phyloP scores from a whole-genome alignment of 2,888 invertebrate genomes.

The Gymnosoma rotundatum region DNA sequence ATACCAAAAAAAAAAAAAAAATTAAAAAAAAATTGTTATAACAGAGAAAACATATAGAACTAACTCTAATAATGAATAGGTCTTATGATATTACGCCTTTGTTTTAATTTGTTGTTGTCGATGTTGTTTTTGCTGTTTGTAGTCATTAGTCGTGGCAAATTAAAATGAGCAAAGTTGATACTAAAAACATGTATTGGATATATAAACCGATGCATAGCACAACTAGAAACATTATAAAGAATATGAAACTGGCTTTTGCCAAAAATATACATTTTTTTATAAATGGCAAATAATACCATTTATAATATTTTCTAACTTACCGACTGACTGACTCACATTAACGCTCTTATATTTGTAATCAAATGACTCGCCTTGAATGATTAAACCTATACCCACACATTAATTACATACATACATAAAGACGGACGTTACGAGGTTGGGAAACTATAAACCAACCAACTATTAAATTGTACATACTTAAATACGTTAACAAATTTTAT shows the following conservation, averaged over 20 bases:
- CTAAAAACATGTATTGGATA: conserved; percentile 30
- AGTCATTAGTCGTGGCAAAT: conserved; percentile 53
- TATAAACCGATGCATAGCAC: conserved; percentile 52
- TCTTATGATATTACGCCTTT: conserved; percentile 49
- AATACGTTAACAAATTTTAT: conserved; percentile 17
- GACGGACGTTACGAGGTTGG: conserved; percentile 27
- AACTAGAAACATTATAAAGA: conserved; percentile 38
- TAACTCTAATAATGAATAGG: conserved; percentile 61
- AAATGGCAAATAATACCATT: conserved; percentile 24
- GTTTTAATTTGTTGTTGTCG: conserved; percentile 6
- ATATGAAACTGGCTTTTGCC: conserved; percentile 61
- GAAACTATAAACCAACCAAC: conserved; percentile 38
- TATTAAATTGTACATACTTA: neutral
- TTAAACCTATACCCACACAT: conserved; percentile 48
- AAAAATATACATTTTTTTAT: conserved; percentile 42
- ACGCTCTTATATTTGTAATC: neutral
- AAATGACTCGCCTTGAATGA: conserved; percentile 40
- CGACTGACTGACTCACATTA: conserved; percentile 32
- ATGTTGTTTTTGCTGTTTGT: conserved; percentile 23
- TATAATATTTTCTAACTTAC: conserved; percentile 4
- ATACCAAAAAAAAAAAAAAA: conserved; percentile 3
- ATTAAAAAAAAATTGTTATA: conserved; percentile 59
- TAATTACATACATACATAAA: conserved; percentile 17
- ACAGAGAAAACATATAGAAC: conserved; percentile 41
- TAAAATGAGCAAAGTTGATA: conserved; percentile 43